phyloP scores from a whole-genome alignment of 2,797 vertebrate genomes.

The Delichon dasypus region DNA sequence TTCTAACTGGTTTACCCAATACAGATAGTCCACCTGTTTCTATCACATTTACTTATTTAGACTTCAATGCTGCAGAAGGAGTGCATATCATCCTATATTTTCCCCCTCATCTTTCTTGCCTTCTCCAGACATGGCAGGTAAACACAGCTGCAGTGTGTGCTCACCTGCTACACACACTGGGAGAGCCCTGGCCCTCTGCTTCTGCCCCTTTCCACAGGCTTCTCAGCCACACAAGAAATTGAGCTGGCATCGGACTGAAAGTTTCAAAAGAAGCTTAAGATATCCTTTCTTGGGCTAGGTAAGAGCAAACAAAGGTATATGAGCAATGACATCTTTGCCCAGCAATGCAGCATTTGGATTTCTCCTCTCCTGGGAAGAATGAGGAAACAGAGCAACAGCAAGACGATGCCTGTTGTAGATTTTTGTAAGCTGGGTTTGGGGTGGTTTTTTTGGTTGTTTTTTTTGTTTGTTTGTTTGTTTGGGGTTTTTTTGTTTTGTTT shows the following conservation, averaged over 20 bases:
- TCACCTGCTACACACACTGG: fast-evolving
- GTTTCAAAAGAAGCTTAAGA: background rate
- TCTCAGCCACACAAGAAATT: background rate
- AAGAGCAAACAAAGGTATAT: background rate
- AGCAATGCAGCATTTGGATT: background rate
- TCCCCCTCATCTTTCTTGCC: background rate
- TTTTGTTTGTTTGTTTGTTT: too few species aligned
- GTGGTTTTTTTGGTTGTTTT: background rate
- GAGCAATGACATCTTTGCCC: background rate
- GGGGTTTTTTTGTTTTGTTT: background rate
- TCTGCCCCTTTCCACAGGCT: background rate
- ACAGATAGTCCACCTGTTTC: background rate
- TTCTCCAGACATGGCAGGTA: background rate
- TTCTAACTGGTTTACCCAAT: background rate
- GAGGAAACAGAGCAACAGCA: background rate
- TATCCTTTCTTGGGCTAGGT: background rate
- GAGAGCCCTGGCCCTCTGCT: background rate
- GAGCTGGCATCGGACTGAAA: background rate
- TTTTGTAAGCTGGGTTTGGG: background rate
- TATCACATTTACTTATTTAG: background rate
- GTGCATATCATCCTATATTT: background rate
- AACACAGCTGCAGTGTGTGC: background rate
- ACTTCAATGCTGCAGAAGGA: background rate
- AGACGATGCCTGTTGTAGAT: background rate
- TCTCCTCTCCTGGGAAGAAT: background rate